Evolutionary conservation across 2,113 vertebrate genomes (phyloP).

Genomic region (Aix galericulata): DNA sequence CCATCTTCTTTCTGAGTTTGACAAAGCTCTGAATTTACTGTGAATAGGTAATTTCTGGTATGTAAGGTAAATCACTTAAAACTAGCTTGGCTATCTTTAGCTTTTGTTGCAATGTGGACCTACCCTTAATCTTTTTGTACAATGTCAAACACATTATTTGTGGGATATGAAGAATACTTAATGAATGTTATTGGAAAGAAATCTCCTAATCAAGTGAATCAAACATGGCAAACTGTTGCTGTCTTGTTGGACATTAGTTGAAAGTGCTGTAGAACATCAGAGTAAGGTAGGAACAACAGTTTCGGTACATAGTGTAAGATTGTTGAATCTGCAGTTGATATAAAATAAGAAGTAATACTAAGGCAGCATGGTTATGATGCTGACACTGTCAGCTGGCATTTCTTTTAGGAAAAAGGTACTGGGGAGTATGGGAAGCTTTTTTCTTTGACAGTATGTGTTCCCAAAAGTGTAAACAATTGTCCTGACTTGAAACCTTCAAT

Average conservation of each 20-base stretch:
- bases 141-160: background rate
- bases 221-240: background rate
- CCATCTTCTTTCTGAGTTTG: no score
- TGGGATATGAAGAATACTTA: background rate
- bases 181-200: background rate
- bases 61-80: background rate
- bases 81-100: background rate
- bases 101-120: background rate
- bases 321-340: background rate
- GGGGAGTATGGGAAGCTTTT: background rate
- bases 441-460: background rate
- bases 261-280: background rate
- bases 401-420: background rate
- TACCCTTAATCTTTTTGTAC: background rate
- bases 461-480: background rate
- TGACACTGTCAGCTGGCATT: background rate
- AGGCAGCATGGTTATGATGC: accelerated
- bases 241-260: background rate
- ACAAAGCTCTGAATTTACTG: background rate
- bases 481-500: background rate
- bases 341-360: background rate
- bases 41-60: background rate
- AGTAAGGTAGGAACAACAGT: background rate
- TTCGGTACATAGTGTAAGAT: background rate
- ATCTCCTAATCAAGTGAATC: background rate